Conservation (phyloP, 2,113 vertebrate species). For the Anhinga anhinga region DNA sequence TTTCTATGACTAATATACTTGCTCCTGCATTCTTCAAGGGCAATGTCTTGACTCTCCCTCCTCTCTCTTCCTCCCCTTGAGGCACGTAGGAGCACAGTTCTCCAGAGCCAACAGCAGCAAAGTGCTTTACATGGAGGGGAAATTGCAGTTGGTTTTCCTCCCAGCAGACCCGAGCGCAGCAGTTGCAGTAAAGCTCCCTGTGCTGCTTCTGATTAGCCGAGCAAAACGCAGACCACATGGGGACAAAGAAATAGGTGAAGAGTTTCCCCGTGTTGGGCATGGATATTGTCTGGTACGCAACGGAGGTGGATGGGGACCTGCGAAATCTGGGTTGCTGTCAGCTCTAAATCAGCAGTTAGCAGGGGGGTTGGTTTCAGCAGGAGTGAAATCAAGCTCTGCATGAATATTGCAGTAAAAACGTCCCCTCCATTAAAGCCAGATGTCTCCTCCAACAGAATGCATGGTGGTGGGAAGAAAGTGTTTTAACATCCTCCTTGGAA, state of each 20-base stretch:
- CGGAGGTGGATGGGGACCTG: not conserved
- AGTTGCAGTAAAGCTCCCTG: not conserved
- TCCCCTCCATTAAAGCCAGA: not conserved
- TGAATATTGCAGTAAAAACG: not conserved
- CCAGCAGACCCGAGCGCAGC: not conserved
- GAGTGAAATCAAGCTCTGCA: accelerated
- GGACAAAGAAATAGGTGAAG: not conserved
- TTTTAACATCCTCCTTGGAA: not conserved
- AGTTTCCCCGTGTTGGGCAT: accelerated
- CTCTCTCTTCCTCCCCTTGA: not conserved
- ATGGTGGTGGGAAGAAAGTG: accelerated
- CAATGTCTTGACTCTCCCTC: not conserved
- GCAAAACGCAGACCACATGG: not conserved
- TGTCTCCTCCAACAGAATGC: not conserved
- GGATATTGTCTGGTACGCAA: not conserved
- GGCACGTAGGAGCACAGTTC: not conserved
- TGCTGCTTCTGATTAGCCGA: not conserved
- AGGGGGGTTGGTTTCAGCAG: not conserved
- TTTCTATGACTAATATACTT: not conserved
- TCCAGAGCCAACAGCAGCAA: not conserved
- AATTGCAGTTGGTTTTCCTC: not conserved
- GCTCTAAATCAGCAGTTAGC: not conserved
- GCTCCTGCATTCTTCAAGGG: not conserved
- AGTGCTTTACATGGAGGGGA: not conserved
- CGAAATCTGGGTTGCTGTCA: not conserved